Conservation (phyloP, 2,113 vertebrate species). For the Ornithorhynchus anatinus region DNA sequence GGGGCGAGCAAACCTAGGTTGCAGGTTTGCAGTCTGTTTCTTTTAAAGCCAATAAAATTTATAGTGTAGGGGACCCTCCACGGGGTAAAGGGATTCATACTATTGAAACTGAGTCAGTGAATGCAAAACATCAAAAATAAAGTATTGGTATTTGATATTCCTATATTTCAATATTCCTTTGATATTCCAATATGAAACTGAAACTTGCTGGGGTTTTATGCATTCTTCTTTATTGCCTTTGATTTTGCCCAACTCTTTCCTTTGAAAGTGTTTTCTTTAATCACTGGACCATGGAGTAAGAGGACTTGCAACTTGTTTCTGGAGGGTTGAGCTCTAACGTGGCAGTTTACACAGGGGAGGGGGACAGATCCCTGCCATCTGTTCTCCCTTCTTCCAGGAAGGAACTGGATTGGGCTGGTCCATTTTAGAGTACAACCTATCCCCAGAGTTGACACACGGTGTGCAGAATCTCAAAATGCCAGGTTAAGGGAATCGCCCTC, state of each 20-base stretch:
- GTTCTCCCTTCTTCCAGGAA: conserved; percentile 63
- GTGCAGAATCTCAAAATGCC: background rate
- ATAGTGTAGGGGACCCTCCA: conserved; percentile 49
- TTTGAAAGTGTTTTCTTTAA: conserved; percentile 75
- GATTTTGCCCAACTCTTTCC: conserved; percentile 57
- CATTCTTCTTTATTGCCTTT: conserved; percentile 66
- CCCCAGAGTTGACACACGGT: background rate
- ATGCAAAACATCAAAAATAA: conserved; percentile 70
- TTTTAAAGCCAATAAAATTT: conserved; percentile 69
- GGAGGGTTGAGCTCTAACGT: conserved; percentile 35
- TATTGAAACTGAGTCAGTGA: conserved; percentile 68
- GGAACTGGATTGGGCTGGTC: conserved; percentile 36
- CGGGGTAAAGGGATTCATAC: conserved; percentile 58
- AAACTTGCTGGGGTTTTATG: conserved; percentile 77
- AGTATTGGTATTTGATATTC: conserved; percentile 73
- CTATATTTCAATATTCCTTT: conserved; percentile 78
- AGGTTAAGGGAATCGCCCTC: background rate
- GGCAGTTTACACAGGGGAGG: conserved; percentile 47
- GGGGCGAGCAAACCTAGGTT: conserved; percentile 40
- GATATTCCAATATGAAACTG: conserved; percentile 76
- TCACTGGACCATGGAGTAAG: conserved; percentile 71
- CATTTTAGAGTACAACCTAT: no score
- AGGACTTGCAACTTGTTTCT: conserved; percentile 64
- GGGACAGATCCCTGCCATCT: conserved; percentile 60
- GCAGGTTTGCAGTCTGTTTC: conserved; percentile 73